These are phyloP conservation scores for Turritopsis dohrnii DNA, from an alignment of 30 jellyfish, hydroid and myxozoan species.

Conservation along the genomic window DNA sequence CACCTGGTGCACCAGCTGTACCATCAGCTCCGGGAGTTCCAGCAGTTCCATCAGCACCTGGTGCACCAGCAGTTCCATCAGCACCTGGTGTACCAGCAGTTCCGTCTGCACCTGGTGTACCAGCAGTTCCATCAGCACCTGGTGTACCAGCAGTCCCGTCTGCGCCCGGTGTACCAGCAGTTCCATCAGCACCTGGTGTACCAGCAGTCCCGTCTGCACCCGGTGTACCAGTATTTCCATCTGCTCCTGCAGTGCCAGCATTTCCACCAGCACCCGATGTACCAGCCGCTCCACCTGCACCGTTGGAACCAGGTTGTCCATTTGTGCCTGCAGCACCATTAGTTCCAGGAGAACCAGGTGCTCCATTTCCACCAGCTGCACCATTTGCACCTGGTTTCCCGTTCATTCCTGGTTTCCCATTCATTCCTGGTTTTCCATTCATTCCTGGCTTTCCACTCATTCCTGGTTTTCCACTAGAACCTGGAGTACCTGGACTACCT, in stretches of 20 bases:
- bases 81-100: constrained; percentile 44
- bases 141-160: constrained; percentile 18
- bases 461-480: too few species aligned
- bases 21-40: constrained; percentile 39
- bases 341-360: constrained; percentile 27
- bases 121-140: constrained; percentile 32
- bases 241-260: neutral
- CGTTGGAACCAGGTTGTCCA: constrained; percentile 8
- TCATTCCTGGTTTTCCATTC: neutral
- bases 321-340: constrained; percentile 30
- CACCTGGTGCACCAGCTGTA: constrained; percentile 38
- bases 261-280: neutral
- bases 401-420: constrained; percentile 11
- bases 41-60: constrained; percentile 19
- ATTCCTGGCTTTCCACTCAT: too few species aligned
- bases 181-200: neutral
- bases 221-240: neutral
- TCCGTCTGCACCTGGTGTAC: constrained; percentile 19
- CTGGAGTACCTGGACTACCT: neutral
- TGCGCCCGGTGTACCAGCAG: constrained; percentile 16
- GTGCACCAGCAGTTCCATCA: constrained; percentile 27
- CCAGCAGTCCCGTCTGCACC: neutral
- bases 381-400: constrained; percentile 20
- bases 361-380: constrained; percentile 29
- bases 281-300: constrained; percentile 13